Evolutionary conservation across 2,797 vertebrate species (phyloP).

Genomic region (Peromyscus nudipes): DNA sequence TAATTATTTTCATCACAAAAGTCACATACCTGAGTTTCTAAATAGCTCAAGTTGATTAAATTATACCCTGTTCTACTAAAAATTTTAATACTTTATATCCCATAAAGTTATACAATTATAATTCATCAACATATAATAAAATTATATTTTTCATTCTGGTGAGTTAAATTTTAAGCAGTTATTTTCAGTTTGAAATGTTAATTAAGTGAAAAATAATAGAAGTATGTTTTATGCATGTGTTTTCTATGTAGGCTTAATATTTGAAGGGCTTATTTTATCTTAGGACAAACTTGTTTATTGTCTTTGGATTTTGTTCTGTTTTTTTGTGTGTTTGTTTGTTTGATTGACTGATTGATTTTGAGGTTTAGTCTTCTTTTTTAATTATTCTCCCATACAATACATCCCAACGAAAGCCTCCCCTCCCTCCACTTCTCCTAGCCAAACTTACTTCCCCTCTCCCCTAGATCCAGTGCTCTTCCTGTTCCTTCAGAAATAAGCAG

Average conservation of each 20-base stretch:
- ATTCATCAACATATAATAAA: neutral
- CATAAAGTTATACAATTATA: neutral
- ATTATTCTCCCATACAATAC: neutral
- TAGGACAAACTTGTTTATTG: neutral
- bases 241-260: neutral
- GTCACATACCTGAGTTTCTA: neutral
- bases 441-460: no score
- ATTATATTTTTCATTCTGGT: slow-evolving; percentile 2
- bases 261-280: neutral
- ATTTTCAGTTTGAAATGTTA: neutral
- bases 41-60: neutral
- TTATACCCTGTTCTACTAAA: neutral
- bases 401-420: neutral
- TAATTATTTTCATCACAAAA: neutral
- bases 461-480: no score
- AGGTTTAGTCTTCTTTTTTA: neutral
- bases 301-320: no score
- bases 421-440: neutral
- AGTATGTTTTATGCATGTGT: accelerated
- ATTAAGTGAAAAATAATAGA: slow-evolving; percentile 10
- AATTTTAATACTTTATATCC: neutral
- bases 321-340: no score
- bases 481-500: no score
- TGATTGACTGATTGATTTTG: no score
- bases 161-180: neutral